Conservation (phyloP, 2,113 vertebrate species). For the Sula dactylatra region DNA sequence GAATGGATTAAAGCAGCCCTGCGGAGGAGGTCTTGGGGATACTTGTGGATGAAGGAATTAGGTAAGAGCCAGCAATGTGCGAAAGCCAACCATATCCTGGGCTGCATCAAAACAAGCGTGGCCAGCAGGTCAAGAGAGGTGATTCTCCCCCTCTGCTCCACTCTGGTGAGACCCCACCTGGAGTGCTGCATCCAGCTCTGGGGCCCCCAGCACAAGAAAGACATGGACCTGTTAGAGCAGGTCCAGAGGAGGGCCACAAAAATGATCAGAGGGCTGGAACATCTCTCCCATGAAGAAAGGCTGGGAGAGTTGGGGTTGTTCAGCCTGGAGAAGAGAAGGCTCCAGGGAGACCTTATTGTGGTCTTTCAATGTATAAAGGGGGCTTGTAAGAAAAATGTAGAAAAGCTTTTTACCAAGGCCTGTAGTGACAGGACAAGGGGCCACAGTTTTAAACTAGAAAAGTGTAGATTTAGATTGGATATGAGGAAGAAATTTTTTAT, state of each 20-base stretch:
- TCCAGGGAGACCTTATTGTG: no score
- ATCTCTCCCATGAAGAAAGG: neutral
- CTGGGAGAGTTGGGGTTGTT: neutral
- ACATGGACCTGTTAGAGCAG: fast-evolving
- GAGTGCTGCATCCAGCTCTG: neutral
- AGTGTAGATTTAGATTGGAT: neutral
- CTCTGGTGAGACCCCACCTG: neutral
- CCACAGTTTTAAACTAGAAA: neutral
- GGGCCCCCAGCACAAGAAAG: fast-evolving
- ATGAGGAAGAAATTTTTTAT: neutral
- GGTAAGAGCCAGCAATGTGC: neutral
- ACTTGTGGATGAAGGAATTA: neutral
- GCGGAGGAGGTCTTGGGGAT: neutral
- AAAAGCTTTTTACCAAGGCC: neutral
- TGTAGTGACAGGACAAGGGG: neutral
- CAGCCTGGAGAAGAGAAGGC: no score
- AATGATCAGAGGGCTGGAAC: no score
- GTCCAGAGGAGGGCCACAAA: neutral
- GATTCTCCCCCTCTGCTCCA: neutral
- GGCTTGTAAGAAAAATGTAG: neutral
- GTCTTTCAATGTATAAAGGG: no score
- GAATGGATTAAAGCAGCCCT: neutral
- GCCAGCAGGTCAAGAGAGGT: neutral
- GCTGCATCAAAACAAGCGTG: neutral
- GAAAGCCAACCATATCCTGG: neutral